phyloP scores from a whole-genome alignment of 2,113 vertebrate species.

The Carollia perspicillata region DNA sequence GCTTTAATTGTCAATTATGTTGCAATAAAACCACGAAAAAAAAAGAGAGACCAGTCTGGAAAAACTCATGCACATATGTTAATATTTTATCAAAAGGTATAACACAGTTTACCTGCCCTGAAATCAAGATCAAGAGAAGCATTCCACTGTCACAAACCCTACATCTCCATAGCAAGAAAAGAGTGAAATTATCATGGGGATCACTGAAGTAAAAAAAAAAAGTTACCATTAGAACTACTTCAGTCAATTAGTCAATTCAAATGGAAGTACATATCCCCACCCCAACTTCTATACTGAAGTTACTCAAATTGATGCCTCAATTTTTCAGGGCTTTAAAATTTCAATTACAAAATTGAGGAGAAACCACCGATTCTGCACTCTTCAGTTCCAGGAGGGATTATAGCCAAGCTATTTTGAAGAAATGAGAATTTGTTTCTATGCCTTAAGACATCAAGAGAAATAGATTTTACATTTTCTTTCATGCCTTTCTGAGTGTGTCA shows the following conservation, averaged over 20 bases:
- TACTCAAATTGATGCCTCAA: background rate
- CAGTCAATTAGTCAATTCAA: background rate
- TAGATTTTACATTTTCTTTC: background rate
- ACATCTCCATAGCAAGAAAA: background rate
- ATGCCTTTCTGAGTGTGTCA: background rate
- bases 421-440: background rate
- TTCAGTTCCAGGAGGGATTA: background rate
- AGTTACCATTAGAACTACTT: background rate
- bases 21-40: background rate
- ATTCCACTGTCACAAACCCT: background rate
- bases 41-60: background rate
- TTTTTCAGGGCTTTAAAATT: constrained; percentile 17
- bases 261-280: background rate
- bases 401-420: background rate
- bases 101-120: background rate
- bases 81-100: constrained; percentile 18
- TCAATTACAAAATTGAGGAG: background rate
- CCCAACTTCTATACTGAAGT: background rate
- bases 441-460: background rate
- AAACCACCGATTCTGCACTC: background rate
- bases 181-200: background rate
- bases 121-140: constrained; percentile 39
- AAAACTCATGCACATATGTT: constrained; percentile 2
- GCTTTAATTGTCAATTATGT: background rate
- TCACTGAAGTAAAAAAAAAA: background rate